Conservation (phyloP, 37 sponge, comb jelly and placozoan species). For the Oopsacas minuta region DNA sequence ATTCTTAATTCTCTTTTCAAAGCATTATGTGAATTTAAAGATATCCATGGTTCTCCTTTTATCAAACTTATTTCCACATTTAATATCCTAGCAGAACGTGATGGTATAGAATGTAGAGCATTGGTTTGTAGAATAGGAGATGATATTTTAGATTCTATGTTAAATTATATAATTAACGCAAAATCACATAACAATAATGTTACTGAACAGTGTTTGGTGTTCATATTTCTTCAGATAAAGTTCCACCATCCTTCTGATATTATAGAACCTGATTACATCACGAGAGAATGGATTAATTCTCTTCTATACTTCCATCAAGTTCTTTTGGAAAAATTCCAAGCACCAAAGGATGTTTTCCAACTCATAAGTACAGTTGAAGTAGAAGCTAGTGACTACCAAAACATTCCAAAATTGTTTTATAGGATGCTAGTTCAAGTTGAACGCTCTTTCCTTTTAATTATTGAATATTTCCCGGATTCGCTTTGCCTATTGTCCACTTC, state of each 20-base stretch:
- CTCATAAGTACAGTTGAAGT: neutral
- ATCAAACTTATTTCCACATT: neutral
- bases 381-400: neutral
- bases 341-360: neutral
- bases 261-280: neutral
- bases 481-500: neutral
- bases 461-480: neutral
- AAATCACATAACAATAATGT: neutral
- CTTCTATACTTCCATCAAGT: neutral
- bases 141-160: neutral
- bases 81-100: neutral
- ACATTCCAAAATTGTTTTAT: neutral
- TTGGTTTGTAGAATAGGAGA: neutral
- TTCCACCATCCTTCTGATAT: slow-evolving; percentile 1
- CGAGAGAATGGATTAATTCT: neutral
- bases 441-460: neutral
- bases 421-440: slow-evolving; percentile 6
- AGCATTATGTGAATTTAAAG: neutral
- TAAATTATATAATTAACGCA: neutral
- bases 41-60: neutral
- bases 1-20: neutral
- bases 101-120: neutral
- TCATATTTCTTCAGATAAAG: neutral
- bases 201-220: neutral
- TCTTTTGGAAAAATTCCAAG: neutral